Base-by-base conservation (phyloP, 2,888 invertebrate species). In the Latheticus oryzae region DNA sequence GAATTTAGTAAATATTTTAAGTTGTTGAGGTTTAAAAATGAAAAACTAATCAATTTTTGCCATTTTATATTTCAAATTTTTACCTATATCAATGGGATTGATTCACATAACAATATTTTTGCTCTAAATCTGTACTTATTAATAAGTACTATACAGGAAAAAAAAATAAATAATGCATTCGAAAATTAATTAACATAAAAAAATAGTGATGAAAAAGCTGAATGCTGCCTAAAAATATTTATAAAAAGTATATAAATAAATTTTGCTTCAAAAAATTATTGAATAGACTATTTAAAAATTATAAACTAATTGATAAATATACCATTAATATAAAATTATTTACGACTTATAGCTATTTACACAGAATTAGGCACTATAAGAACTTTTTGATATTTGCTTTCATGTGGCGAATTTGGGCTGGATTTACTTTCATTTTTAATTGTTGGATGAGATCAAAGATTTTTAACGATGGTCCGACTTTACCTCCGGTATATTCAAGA, bases 381-480 rank as follows among this genome's bases (percentile, higher is more conserved):
- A 84, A 82, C 76, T 86, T 85, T 79, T 87, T 84, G 74, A 82
- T 78, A 78, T 84, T 85, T 71, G 84, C 81, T 82, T 87, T 87
- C 77, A 79, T 77, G 61, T 80, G 81, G 67, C 85, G 81, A 70
- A 87, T 85, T 74, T 88, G 87, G 62, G 87, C 86, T 60, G 89
- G 87, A 78, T 88, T 89, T 61, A 90, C 87, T 83, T 92, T 91
- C 77, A 88, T 88, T 81, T 93, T 94, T 45, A 96, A 83, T 76
- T 95, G 93, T 73, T 94, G 92, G 73, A 97, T 92, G 64, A 97
- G 85, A 81, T 96, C 94, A 74, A 86, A 91, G 70, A 97, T 95
- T 82, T 96, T 96, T 58, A 97, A 79, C 9, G 95, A 94, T 3
- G 96, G 96, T 1, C 96, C 96, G 56, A 97, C 95, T 83, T 95